Base-by-base conservation (phyloP, 2,113 vertebrate genomes). In the Nicator chloris region DNA sequence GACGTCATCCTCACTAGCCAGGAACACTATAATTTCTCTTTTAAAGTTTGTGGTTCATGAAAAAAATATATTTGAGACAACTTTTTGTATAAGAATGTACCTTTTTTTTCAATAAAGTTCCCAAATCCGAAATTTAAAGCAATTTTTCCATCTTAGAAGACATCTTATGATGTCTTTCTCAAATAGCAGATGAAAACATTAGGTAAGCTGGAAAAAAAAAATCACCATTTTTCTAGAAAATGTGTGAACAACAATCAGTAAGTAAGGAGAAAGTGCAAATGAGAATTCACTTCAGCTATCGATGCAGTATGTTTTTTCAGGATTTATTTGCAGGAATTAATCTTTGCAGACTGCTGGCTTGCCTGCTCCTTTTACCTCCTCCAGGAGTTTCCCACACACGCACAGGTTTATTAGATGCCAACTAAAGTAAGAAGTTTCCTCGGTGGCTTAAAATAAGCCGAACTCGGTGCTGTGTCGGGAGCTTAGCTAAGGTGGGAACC, bases 241-340 rank as follows among this genome's bases (percentile, higher is more conserved):
- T 6, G 30, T n/a, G 6, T 59, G 51, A 51, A 72, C 27, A 45
- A 81, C 90, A 91, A 47, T 31, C 51, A 70, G 15, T 20, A 51
- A 30, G 13, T 33, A 47, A 66, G 17, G 30, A 78, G 28, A 30
- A 87, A 82, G n/a, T 19, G 31, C 42, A 77, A 66, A 40, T 1
- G 1, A 7, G 11, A 85, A 26, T 15, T 65, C 30, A 16, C 49
- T 63, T 44, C 8, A 31, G 27, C 27, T 57, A 11, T 57, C 28
- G 26, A 6, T 3, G 1, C 13, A 3, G 3, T 12, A 5, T 5
- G 4, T 0, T 61, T 82, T 72, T 65, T 7, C 49, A 66, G n/a
- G 20, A 60, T 59, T 37, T 59, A 7, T 68, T 82, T 89, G 28
- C 69, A 76, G 26, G 9, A 31, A 30, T 45, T 28, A 44, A 10